Base-by-base conservation (phyloP, 2,888 invertebrate genomes). In the Rapana venosa region DNA sequence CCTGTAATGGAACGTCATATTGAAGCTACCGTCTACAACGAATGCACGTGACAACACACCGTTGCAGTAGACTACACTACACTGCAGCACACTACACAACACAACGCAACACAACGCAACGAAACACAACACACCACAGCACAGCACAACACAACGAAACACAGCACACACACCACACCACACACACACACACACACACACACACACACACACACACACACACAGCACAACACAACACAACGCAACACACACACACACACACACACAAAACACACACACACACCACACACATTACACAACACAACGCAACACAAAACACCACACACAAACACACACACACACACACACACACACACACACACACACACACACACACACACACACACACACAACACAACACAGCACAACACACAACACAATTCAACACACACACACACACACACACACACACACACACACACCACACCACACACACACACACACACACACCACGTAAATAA, bases 81-180 rank as follows among this genome's bases (percentile, higher is more conserved):
- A 66, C 1, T 66, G 13, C 66, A 66, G 1, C 1, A 66, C 66
- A 66, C 66, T 22, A 66, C 66, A 22, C 66, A 66, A 66, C 66
- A 66, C 66, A 66, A 2, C 2, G 17, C 61, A 61, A 61, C n/a
- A n/a, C n/a, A n/a, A n/a, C n/a, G n/a, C n/a, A n/a, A n/a, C n/a
- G n/a, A n/a, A 17, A 66, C 66, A 66, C 66, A 66, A 17, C 17
- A 17, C 17, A 2, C 2, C 66, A 66, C 66, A 22, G n/a, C 79
- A 79, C 79, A 35, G n/a, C n/a, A n/a, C n/a, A 32, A 35, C 79
- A 79, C 35, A n/a, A n/a, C n/a, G n/a, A n/a, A n/a, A 79, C 32
- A 35, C 79, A 79, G n/a, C 79, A 79, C 79, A 79, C 35, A 35
- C 79, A 79, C 35, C 79, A 79, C 35, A 79, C 79, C n/a, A n/a